Evolutionary conservation across 2,888 invertebrate species (phyloP).

Genomic region (Metalampra italica): DNA sequence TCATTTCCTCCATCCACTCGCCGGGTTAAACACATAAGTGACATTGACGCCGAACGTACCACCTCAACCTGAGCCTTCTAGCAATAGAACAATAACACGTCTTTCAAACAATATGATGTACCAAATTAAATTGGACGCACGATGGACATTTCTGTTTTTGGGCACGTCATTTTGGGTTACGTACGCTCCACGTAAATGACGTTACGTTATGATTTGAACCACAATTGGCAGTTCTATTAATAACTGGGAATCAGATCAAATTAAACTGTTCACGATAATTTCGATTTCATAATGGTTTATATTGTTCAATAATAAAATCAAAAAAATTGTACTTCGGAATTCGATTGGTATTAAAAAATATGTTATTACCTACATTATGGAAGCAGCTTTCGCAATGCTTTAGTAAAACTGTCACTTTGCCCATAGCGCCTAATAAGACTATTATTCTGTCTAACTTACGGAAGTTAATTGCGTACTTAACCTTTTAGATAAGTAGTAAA

Average conservation of each 20-base stretch:
- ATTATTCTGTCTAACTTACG: not conserved
- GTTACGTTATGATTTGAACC: conserved; percentile 62
- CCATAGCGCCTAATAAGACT: not conserved
- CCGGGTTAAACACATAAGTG: conserved; percentile 78
- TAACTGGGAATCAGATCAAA: not conserved
- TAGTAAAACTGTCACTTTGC: not conserved
- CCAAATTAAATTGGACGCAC: conserved; percentile 43
- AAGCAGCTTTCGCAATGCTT: not conserved
- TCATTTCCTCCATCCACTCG: conserved; percentile 78
- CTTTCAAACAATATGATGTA: conserved; percentile 28
- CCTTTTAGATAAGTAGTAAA: not conserved
- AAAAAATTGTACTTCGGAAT: no score
- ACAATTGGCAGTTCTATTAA: conserved; percentile 38
- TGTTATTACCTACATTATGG: no score
- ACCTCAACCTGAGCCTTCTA: conserved; percentile 38
- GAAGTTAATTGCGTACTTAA: not conserved
- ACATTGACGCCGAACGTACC: conserved; percentile 68
- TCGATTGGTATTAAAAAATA: no score
- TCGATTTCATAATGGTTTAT: no score
- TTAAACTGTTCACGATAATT: not conserved
- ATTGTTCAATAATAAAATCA: no score
- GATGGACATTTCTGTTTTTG: conserved; percentile 46
- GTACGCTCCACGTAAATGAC: conserved; percentile 62
- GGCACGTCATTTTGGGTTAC: conserved; percentile 57
- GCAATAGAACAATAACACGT: conserved; percentile 25